Percentiles rank a stretch among this genome's conserved stretches.
These are phyloP conservation scores for Scaptomyza montana DNA, from an alignment of 1,140 invertebrate genomes.

Conservation along the genomic window DNA sequence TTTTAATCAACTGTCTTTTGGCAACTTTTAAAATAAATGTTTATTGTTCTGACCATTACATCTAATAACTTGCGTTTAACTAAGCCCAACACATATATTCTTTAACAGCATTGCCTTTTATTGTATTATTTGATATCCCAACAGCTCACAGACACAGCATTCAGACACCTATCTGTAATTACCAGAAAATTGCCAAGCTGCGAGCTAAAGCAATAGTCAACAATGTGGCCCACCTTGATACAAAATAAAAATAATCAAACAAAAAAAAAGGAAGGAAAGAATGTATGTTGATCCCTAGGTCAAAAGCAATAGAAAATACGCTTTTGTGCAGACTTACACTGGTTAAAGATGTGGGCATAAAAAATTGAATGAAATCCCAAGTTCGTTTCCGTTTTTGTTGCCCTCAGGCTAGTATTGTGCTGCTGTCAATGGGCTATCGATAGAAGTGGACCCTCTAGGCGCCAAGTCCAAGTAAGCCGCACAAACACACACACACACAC, in stretches of 20 bases:
- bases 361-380: constrained; percentile 70
- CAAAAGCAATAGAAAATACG: constrained; percentile 25
- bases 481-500: neutral
- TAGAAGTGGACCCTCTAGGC: constrained; percentile 60
- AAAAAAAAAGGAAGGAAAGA: neutral
- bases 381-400: constrained; percentile 58
- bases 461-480: constrained; percentile 62
- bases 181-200: constrained; percentile 68
- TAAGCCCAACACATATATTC: neutral
- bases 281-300: constrained; percentile 2
- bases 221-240: constrained; percentile 13
- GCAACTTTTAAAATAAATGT: neutral
- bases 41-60: neutral
- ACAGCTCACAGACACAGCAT: constrained; percentile 7
- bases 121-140: constrained; percentile 15
- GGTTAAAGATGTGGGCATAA: constrained; percentile 14
- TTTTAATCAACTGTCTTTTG: neutral
- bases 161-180: constrained; percentile 59
- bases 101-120: constrained; percentile 9
- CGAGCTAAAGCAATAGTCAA: constrained; percentile 31
- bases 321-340: constrained; percentile 33
- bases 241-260: neutral
- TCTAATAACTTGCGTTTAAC: neutral
- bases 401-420: constrained; percentile 39
- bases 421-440: constrained; percentile 69